A percentile compares a stretch with the other conserved stretches of the same genome.
Conservation (phyloP, 1,140 invertebrate genomes). For the Macrocentrus cingulum region DNA sequence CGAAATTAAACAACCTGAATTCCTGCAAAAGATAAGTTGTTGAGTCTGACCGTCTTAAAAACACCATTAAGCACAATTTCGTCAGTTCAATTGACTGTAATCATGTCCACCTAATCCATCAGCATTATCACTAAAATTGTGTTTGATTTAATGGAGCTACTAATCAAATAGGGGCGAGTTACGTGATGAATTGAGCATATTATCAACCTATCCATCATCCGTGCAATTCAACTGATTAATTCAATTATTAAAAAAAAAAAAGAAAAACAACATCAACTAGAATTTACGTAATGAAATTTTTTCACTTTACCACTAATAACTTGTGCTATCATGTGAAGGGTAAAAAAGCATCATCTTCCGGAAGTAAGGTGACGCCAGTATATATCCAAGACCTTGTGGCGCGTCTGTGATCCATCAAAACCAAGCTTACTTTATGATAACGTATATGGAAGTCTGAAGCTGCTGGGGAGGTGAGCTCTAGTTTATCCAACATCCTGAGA, state of each 20-base stretch:
- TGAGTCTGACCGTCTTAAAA: background rate
- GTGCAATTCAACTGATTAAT: too few species aligned
- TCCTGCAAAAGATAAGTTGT: background rate
- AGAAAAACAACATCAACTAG: too few species aligned
- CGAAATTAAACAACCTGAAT: background rate
- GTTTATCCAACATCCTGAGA: slow-evolving; percentile 15
- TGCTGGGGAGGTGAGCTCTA: background rate
- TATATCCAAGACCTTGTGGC: background rate
- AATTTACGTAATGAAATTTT: too few species aligned
- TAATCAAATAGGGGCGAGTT: slow-evolving; percentile 5
- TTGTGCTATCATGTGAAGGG: too few species aligned
- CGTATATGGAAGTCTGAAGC: background rate
- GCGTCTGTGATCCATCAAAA: background rate
- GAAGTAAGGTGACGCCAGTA: too few species aligned
- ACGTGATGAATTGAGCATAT: slow-evolving; percentile 14
- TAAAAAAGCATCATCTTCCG: too few species aligned
- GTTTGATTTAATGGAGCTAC: background rate
- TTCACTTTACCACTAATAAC: too few species aligned
- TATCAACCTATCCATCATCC: slow-evolving; percentile 23
- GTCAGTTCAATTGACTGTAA: too few species aligned
- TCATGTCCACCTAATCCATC: slow-evolving; percentile 39
- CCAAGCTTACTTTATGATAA: background rate
- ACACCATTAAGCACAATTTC: too few species aligned
- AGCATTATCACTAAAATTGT: slow-evolving; percentile 40
- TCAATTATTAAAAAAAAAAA: too few species aligned